Evolutionary conservation across 2,113 vertebrate genomes (phyloP).

Genomic region (Bombycilla garrulus): DNA sequence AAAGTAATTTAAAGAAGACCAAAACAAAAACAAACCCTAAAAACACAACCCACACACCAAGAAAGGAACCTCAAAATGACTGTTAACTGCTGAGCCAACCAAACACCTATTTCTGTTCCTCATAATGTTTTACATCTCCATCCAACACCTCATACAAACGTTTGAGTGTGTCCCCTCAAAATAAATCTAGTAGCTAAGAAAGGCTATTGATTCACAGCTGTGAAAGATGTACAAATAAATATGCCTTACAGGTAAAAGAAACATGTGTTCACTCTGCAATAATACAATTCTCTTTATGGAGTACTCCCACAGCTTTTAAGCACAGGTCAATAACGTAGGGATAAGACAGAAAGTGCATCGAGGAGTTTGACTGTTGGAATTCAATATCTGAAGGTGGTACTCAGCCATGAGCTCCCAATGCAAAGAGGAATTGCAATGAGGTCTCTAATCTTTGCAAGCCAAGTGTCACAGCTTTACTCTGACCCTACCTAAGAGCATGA

Average conservation of each 20-base stretch:
- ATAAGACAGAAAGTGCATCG: not conserved
- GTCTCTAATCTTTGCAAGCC: not conserved
- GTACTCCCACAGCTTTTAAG: not conserved
- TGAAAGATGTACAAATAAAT: not conserved
- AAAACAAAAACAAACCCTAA: fast-evolving
- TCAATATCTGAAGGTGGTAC: not conserved
- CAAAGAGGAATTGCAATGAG: not conserved
- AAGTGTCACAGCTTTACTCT: not conserved
- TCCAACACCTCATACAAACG: not conserved
- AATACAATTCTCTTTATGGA: not conserved
- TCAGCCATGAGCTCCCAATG: not conserved
- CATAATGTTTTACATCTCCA: not conserved
- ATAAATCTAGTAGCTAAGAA: not conserved
- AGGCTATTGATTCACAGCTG: not conserved
- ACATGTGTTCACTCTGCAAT: not conserved
- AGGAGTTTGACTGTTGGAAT: not conserved
- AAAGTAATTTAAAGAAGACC: not conserved
- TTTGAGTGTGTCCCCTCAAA: not conserved
- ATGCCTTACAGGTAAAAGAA: not conserved
- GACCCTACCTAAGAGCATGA: not conserved
- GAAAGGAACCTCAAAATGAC: not conserved
- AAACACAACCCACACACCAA: not conserved
- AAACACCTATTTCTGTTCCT: not conserved
- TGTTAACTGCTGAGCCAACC: not conserved
- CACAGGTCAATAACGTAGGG: not conserved